phyloP scores from a whole-genome alignment of 2,888 invertebrate species.

The Acrobasis suavella region DNA sequence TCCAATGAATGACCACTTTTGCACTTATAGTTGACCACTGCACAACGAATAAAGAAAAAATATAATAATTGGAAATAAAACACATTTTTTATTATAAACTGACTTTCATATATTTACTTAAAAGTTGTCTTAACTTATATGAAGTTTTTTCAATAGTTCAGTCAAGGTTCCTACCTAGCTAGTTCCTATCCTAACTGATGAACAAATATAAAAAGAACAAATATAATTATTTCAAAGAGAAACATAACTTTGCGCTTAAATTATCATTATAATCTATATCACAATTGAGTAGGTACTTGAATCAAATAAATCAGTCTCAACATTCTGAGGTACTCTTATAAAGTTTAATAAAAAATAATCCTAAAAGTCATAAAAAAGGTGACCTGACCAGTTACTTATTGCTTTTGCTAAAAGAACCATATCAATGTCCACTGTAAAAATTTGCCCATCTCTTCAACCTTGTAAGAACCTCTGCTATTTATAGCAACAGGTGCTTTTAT shows the following conservation, averaged over 20 bases:
- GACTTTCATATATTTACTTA: slow-evolving; percentile 10
- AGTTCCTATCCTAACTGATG: too few relatives aligned
- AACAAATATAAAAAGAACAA: too few relatives aligned
- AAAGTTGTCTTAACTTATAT: neutral
- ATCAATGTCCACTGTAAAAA: too few relatives aligned
- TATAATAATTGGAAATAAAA: slow-evolving; percentile 19
- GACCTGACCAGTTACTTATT: slow-evolving; percentile 9
- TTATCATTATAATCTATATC: slow-evolving; percentile 7
- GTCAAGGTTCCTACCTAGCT: neutral
- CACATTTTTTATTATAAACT: slow-evolving; percentile 2
- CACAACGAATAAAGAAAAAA: slow-evolving; percentile 11
- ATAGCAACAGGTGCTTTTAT: slow-evolving; percentile 23
- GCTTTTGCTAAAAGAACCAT: slow-evolving; percentile 11
- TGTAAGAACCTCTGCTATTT: slow-evolving; percentile 22
- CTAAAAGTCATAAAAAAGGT: neutral
- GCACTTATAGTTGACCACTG: slow-evolving; percentile 21
- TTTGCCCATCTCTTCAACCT: neutral
- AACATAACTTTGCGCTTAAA: slow-evolving; percentile 10
- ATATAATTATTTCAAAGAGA: slow-evolving; percentile 1
- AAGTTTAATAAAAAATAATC: too few relatives aligned
- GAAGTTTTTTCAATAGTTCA: slow-evolving; percentile 5
- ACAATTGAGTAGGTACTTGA: slow-evolving; percentile 2
- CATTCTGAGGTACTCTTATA: neutral
- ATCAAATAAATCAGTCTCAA: slow-evolving; percentile 16
- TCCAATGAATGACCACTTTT: slow-evolving; percentile 21